Conservation (phyloP, 2,113 vertebrate genomes). For the Empidonax alnorum region DNA sequence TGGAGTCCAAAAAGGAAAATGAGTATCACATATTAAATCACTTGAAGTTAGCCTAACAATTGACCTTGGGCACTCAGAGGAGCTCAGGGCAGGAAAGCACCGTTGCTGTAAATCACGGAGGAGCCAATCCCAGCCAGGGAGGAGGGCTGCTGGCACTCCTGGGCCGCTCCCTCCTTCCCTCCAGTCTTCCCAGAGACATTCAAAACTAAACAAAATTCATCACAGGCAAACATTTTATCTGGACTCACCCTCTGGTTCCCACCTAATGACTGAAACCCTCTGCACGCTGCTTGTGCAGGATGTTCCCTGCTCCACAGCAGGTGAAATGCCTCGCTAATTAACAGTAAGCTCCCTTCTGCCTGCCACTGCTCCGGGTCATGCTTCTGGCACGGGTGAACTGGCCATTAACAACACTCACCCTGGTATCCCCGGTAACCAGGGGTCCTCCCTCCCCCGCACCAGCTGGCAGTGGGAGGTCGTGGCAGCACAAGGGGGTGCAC, state of each 20-base stretch:
- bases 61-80: neutral
- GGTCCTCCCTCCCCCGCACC: neutral
- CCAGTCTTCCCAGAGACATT: neutral
- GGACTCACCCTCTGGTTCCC: neutral
- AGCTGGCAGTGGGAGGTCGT: neutral
- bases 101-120: accelerated
- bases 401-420: neutral
- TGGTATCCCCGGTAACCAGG: neutral
- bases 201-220: neutral
- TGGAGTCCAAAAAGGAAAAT: neutral
- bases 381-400: neutral
- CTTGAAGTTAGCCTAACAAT: neutral
- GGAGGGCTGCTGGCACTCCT: accelerated
- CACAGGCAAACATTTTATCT: accelerated
- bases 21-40: accelerated
- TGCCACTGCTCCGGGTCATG: neutral
- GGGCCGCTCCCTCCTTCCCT: accelerated
- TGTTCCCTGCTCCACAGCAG: neutral
- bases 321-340: neutral
- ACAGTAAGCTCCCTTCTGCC: neutral
- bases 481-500: neutral
- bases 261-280: neutral
- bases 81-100: neutral
- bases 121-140: accelerated
- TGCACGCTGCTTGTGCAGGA: accelerated